phyloP scores from a whole-genome alignment of 2,888 invertebrate genomes.

The Chaitophorus viminalis region DNA sequence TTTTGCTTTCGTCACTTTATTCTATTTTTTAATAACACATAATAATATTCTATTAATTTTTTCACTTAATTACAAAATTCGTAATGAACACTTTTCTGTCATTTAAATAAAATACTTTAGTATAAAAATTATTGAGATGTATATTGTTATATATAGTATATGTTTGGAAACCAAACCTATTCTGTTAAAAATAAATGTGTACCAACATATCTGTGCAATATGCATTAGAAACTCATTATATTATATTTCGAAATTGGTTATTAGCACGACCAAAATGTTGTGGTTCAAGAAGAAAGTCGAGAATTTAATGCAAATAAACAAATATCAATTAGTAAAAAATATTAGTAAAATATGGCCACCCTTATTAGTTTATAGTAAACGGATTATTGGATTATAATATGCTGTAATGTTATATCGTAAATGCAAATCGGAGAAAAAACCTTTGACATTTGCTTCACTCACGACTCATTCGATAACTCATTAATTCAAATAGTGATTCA shows the following conservation, averaged over 20 bases:
- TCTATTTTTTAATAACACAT: neutral
- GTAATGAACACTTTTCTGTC: neutral
- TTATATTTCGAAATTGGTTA: neutral
- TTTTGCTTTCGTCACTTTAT: neutral
- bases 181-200: neutral
- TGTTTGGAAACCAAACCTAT: neutral
- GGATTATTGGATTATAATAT: too few species aligned
- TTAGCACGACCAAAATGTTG: neutral
- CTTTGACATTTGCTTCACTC: neutral
- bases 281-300: neutral
- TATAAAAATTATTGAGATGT: neutral
- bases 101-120: neutral
- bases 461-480: too few species aligned
- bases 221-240: neutral
- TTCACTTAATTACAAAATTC: neutral
- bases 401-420: neutral
- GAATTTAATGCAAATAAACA: neutral
- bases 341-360: too few species aligned
- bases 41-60: neutral
- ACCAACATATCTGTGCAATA: neutral
- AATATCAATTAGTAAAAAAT: neutral
- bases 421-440: neutral
- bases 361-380: too few species aligned
- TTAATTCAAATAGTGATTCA: too few species aligned
- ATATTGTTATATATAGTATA: too few species aligned